Conservation (phyloP, 2,888 invertebrate genomes). For the Eulithis prunata region DNA sequence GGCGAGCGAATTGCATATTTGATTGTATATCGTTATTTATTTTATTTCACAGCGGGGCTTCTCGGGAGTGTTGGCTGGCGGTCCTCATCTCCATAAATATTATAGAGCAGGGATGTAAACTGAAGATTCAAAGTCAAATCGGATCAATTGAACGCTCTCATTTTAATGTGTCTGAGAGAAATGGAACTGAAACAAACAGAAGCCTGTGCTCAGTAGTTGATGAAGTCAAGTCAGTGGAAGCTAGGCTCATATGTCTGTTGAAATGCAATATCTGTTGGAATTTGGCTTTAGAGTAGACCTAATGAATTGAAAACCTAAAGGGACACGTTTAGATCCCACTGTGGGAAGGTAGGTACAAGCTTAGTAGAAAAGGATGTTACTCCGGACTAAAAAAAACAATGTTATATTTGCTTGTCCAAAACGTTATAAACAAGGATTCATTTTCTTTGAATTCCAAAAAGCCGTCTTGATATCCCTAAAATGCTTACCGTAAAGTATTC, state of each 20-base stretch:
- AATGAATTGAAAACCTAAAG: too few relatives aligned
- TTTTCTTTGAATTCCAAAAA: not conserved
- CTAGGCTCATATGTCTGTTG: too few relatives aligned
- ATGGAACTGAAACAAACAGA: not conserved
- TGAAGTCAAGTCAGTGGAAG: too few relatives aligned
- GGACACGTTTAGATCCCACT: too few relatives aligned
- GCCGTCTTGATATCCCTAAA: not conserved
- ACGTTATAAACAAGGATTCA: too few relatives aligned
- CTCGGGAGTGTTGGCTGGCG: constrained; percentile 61
- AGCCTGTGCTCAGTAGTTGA: too few relatives aligned
- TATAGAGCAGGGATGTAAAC: constrained; percentile 31
- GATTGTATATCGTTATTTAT: constrained; percentile 63
- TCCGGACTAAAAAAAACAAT: too few relatives aligned
- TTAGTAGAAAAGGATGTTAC: too few relatives aligned
- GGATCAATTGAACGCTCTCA: not conserved
- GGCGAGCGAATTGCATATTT: constrained; percentile 59
- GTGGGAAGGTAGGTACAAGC: too few relatives aligned
- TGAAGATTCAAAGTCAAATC: constrained; percentile 32
- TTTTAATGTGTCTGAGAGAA: not conserved
- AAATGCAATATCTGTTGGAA: too few relatives aligned
- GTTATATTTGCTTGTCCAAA: too few relatives aligned
- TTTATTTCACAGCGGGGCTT: constrained; percentile 61
- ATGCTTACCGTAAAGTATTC: not conserved
- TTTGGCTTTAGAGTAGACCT: too few relatives aligned
- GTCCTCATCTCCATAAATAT: constrained; percentile 65